These are phyloP conservation scores for Zoanthus solanderi DNA, from an alignment of 92 coral and sea anemone genomes.

Conservation along the genomic window DNA sequence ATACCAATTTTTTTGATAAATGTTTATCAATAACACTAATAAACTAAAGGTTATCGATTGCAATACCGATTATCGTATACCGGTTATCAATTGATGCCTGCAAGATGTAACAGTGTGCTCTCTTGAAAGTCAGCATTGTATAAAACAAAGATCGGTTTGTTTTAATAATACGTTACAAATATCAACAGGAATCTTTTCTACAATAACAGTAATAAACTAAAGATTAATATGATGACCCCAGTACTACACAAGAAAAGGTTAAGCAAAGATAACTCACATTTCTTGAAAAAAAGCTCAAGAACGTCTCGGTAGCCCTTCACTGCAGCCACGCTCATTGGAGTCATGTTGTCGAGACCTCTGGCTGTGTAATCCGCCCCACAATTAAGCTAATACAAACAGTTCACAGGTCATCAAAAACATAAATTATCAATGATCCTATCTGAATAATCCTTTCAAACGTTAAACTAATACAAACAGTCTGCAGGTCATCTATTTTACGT, in stretches of 20 bases:
- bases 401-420: background rate
- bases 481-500: background rate
- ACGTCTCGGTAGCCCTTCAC: constrained; percentile 79
- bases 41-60: too few species aligned
- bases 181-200: too few species aligned
- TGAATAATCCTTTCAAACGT: constrained; percentile 71
- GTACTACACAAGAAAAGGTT: background rate
- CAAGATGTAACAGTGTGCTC: too few species aligned
- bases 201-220: too few species aligned
- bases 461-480: constrained; percentile 54
- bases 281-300: constrained; percentile 79
- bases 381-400: constrained; percentile 58
- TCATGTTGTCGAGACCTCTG: constrained; percentile 82
- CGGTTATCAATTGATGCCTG: too few species aligned
- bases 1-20: too few species aligned
- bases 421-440: constrained; percentile 13
- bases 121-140: too few species aligned
- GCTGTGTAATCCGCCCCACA: constrained; percentile 78
- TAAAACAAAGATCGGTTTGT: too few species aligned
- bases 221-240: too few species aligned
- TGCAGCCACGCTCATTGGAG: constrained; percentile 81
- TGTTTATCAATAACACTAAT: too few species aligned
- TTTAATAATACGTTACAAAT: too few species aligned
- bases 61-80: too few species aligned
- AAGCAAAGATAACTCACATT: constrained; percentile 57